Conservation (phyloP, 2,888 invertebrate species). For the Achlya flavicornis region DNA sequence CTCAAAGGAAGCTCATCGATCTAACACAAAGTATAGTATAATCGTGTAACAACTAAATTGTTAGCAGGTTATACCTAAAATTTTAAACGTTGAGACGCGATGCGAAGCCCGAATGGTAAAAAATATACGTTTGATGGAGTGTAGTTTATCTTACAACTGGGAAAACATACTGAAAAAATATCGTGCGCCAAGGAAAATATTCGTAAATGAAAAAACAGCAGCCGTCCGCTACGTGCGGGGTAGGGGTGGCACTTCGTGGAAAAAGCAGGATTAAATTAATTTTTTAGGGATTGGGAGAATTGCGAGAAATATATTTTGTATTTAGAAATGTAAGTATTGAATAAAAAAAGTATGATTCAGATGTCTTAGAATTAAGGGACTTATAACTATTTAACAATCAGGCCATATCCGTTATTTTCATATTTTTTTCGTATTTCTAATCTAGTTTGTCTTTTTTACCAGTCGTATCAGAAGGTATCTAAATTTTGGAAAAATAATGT, state of each 20-base stretch:
- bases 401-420: no score
- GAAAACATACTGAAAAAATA: slow-evolving; percentile 82
- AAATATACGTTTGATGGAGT: slow-evolving; percentile 80
- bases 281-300: background rate
- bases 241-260: slow-evolving; percentile 59
- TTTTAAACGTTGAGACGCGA: slow-evolving; percentile 34
- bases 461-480: no score
- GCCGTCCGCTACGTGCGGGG: slow-evolving; percentile 46
- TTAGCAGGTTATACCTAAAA: slow-evolving; percentile 40
- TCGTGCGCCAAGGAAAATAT: slow-evolving; percentile 81
- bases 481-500: no score
- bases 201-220: slow-evolving; percentile 84
- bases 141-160: slow-evolving; percentile 83
- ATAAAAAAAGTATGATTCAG: no score
- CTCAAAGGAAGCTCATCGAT: slow-evolving; percentile 11
- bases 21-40: slow-evolving; percentile 20
- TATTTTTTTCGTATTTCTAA: no score
- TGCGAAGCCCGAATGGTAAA: slow-evolving; percentile 54
- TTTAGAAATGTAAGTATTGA: no score
- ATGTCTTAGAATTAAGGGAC: no score
- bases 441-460: no score
- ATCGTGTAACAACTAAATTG: slow-evolving; percentile 38
- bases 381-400: no score
- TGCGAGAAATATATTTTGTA: no score
- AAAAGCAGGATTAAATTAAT: background rate